These are phyloP conservation scores for Austrofundulus limnaeus DNA, from an alignment of 2,113 vertebrate species.

Conservation along the genomic window DNA sequence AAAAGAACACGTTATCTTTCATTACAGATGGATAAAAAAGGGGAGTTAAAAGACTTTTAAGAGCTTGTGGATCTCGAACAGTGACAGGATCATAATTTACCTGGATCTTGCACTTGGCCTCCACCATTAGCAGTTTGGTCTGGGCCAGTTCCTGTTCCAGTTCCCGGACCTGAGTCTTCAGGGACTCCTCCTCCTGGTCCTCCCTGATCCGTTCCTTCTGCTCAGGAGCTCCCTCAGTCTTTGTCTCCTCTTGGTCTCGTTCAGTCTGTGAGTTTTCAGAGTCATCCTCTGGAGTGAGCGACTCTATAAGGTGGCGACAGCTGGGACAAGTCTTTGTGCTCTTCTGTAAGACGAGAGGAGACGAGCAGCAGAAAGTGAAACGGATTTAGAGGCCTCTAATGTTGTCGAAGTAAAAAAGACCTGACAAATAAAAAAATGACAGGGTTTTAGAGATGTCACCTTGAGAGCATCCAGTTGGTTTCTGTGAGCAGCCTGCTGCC, in stretches of 20 bases:
- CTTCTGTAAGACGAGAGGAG: slow-evolving; percentile 70
- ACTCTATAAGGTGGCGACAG: slow-evolving; percentile 82
- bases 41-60: too few species aligned
- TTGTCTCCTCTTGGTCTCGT: background rate
- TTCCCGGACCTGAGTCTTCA: slow-evolving; percentile 85
- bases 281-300: slow-evolving; percentile 56
- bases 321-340: slow-evolving; percentile 84
- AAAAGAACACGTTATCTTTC: too few species aligned
- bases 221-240: background rate
- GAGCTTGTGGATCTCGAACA: too few species aligned
- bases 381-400: background rate
- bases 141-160: slow-evolving; percentile 91
- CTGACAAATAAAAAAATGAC: background rate
- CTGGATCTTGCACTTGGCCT: slow-evolving; percentile 95
- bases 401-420: too few species aligned
- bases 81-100: too few species aligned
- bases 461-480: slow-evolving; percentile 86
- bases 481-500: slow-evolving; percentile 84
- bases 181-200: slow-evolving; percentile 82
- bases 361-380: background rate
- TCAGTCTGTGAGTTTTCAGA: background rate
- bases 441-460: slow-evolving; percentile 65
- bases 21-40: too few species aligned
- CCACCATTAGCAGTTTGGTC: slow-evolving; percentile 93
- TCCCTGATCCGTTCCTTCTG: slow-evolving; percentile 13